phyloP scores from a whole-genome alignment of 1,140 invertebrate species.

The Bombus haemorrhoidalis region DNA sequence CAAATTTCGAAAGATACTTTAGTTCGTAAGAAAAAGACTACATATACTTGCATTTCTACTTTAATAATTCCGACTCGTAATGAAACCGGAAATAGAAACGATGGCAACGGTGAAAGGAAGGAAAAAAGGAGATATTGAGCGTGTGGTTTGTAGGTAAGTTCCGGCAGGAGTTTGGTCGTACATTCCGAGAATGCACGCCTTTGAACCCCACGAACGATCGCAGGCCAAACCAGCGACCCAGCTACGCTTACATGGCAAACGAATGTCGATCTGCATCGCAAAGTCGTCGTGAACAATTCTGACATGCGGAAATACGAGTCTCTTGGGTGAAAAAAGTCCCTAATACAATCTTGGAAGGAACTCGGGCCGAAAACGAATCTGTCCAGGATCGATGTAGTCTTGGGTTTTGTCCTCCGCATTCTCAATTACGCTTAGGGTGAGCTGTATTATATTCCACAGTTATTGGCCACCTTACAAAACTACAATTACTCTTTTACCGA shows the following conservation, averaged over 20 bases:
- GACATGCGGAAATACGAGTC: constrained; percentile 45
- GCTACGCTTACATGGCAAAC: constrained; percentile 45
- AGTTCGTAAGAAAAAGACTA: background rate
- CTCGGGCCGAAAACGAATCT: constrained; percentile 34
- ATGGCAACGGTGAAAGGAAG: background rate
- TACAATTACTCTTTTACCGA: background rate
- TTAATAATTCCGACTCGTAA: background rate
- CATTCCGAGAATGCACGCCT: constrained; percentile 79
- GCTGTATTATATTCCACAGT: constrained; percentile 44
- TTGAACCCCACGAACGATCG: constrained; percentile 44
- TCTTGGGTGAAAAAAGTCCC: constrained; percentile 46
- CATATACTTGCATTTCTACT: background rate
- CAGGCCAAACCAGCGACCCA: constrained; percentile 27
- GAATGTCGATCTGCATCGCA: constrained; percentile 44
- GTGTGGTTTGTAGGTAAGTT: constrained; percentile 82
- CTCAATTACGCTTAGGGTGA: constrained; percentile 50
- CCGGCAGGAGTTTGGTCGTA: constrained; percentile 85
- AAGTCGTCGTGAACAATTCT: constrained; percentile 54
- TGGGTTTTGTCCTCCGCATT: constrained; percentile 9
- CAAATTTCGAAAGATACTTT: background rate
- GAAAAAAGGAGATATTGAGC: constrained; percentile 41
- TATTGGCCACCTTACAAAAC: constrained; percentile 9
- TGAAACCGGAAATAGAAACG: background rate
- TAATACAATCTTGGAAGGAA: constrained; percentile 11
- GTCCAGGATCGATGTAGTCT: constrained; percentile 33